Evolutionary conservation across 2,888 invertebrate genomes (phyloP).

Genomic region (Aethes cnicana): DNA sequence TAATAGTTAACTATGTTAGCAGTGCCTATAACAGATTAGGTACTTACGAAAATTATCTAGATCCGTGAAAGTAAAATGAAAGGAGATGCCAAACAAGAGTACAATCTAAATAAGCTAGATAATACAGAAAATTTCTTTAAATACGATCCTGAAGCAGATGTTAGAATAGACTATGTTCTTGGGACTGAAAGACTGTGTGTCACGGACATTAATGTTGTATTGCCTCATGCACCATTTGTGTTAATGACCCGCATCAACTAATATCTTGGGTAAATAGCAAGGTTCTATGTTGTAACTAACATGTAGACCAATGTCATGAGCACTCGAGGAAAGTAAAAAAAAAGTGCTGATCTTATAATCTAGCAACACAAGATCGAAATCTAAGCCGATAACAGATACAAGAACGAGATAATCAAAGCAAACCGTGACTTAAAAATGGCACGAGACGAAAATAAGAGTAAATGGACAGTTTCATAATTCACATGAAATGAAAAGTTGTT

Average conservation of each 20-base stretch:
- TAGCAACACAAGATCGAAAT: no score
- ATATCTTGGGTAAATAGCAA: constrained; percentile 47
- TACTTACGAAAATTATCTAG: no score
- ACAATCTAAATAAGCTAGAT: no score
- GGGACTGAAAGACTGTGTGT: constrained; percentile 28
- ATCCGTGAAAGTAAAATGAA: no score
- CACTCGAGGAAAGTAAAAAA: constrained; percentile 36
- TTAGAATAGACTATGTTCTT: not conserved
- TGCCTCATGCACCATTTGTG: constrained; percentile 46
- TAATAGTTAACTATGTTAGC: no score
- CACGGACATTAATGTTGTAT: constrained; percentile 36
- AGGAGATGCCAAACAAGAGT: no score
- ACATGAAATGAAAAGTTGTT: not conserved
- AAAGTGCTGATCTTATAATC: not conserved
- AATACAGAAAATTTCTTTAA: no score
- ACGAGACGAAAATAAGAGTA: no score
- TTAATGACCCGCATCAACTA: constrained; percentile 55
- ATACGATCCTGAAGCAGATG: not conserved
- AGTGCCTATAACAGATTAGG: no score
- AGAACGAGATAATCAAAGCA: no score
- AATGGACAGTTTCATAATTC: not conserved
- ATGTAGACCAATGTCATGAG: constrained; percentile 41
- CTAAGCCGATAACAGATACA: no score
- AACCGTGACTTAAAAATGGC: no score
- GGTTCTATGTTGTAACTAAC: constrained; percentile 41